phyloP scores from a whole-genome alignment of 2,797 vertebrate genomes.

The Anisognathus igniventris region DNA sequence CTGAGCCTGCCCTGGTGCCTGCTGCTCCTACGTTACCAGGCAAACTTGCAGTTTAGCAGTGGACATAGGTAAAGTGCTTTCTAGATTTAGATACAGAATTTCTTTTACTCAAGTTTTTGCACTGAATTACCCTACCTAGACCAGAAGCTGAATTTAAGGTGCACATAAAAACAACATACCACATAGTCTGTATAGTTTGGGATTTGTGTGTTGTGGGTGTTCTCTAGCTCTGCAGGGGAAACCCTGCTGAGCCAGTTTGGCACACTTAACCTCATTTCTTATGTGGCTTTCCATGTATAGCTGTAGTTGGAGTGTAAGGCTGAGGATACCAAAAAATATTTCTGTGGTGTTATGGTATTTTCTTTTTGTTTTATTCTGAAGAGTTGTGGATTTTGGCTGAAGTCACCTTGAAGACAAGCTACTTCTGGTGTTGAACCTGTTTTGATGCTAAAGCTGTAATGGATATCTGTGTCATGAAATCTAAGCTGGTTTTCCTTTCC shows the following conservation, averaged over 20 bases:
- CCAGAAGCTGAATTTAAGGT: background rate
- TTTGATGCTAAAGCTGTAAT: background rate
- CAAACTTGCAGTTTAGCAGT: fast-evolving
- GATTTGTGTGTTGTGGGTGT: background rate
- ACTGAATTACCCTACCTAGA: background rate
- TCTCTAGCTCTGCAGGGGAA: background rate
- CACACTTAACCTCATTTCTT: background rate
- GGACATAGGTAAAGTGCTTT: background rate
- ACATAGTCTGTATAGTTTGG: background rate
- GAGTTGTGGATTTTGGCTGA: background rate
- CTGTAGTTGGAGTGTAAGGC: background rate
- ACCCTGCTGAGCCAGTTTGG: background rate
- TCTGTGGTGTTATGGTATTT: background rate
- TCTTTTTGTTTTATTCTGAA: background rate
- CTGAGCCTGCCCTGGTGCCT: background rate
- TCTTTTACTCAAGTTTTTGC: background rate
- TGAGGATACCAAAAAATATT: background rate
- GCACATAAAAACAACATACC: fast-evolving
- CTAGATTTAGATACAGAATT: background rate
- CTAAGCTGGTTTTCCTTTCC: background rate
- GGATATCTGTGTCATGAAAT: background rate
- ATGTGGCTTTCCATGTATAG: fast-evolving
- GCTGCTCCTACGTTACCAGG: background rate
- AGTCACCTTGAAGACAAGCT: background rate
- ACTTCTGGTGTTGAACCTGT: background rate